Evolutionary conservation across 2,113 vertebrate genomes (phyloP), one percentile per base, ranked within the genome.

Genomic region (Mormyrus lacerda): DNA sequence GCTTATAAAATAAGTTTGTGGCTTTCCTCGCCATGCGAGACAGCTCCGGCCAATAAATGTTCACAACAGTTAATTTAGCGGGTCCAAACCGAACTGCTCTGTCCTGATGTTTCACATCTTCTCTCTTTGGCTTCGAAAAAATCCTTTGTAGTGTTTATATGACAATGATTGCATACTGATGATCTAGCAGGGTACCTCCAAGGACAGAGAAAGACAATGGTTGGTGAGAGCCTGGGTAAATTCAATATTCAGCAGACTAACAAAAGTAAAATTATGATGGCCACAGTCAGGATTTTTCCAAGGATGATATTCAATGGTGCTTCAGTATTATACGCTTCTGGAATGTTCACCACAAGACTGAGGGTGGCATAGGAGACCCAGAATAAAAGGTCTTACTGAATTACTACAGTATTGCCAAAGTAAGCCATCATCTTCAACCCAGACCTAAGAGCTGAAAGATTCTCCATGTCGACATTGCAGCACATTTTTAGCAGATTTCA

Each of bases 161-260:
- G 92, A 91, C 88, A 85, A 89, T 89, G 89, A 85, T 89, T 79
- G 69, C 88, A 53, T 84, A 21, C 35, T 83, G 58, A 84, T 84
- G 82, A 89, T 91, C 87, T 89, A 88, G 90, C 61, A 89, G 51
- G 55, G 21, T 86, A 48, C 58, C 61, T 69, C 76, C 88, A 90
- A 91, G 90, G 91, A 91, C 58, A 88, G 35, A n/a, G 87, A 89
- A 55, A 91, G 88, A 91, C 91, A 93, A 88, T 92, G 91, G 90
- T 91, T 92, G 88, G 90, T 91, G 88, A 91, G 91, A 85, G 91
- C 91, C 91, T 93, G 91, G 90, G 48, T 73, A 86, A 89, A 90
- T 89, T 87, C 87, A 82, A 91, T 89, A 90, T 35, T 88, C 89
- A 89, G 88, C 45, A 84, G 65, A 44, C 89, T 42, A 76, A 91